Evolutionary conservation across 2,888 invertebrate genomes (phyloP).

Genomic region (Mimumesa dahlbomi): DNA sequence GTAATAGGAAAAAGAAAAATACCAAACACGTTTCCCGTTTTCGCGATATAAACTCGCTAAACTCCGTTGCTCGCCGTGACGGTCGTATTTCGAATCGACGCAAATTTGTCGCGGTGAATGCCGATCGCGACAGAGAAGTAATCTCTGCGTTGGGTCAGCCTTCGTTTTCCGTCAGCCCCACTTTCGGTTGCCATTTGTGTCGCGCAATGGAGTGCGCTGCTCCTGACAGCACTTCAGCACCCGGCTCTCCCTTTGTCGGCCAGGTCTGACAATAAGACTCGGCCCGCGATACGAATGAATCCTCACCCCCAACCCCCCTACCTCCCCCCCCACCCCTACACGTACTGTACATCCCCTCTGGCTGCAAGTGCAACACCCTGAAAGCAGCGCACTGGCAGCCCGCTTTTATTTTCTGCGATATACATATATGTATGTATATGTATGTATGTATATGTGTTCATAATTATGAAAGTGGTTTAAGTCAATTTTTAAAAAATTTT

Average conservation of each 20-base stretch:
- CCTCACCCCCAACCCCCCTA: conserved; percentile 43
- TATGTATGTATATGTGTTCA: too few relatives aligned
- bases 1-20: too few relatives aligned
- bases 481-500: too few relatives aligned
- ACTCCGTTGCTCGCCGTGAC: background rate
- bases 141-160: conserved; percentile 28
- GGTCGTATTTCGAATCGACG: background rate
- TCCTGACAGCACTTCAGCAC: conserved; percentile 64
- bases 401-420: conserved; percentile 30
- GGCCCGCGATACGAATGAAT: conserved; percentile 61
- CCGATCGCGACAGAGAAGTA: conserved; percentile 4
- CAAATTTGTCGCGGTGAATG: background rate
- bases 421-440: background rate
- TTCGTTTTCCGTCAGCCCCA: conserved; percentile 53
- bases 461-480: too few relatives aligned
- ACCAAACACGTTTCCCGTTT: too few relatives aligned
- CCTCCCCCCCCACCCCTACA: conserved; percentile 52
- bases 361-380: conserved; percentile 45
- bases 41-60: too few relatives aligned
- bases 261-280: conserved; percentile 55
- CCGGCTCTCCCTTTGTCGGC: conserved; percentile 54
- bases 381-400: conserved; percentile 12
- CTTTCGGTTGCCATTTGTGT: conserved; percentile 67
- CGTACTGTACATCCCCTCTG: conserved; percentile 48
- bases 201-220: conserved; percentile 63